These are phyloP conservation scores for Athene cunicularia DNA, from an alignment of 2,113 vertebrate species.

Conservation along the genomic window DNA sequence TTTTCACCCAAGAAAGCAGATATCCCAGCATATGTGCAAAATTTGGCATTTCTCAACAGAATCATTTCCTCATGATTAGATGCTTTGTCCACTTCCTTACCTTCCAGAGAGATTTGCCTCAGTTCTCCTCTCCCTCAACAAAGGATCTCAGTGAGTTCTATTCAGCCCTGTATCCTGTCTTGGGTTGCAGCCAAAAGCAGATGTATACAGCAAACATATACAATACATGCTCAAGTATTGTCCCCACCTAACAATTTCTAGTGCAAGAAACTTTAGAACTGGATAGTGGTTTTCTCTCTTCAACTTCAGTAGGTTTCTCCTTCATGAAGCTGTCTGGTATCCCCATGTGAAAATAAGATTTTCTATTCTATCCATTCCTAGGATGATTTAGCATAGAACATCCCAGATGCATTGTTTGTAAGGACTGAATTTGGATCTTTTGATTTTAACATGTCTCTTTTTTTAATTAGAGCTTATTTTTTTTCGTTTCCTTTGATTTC, in stretches of 20 bases:
- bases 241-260: rapidly evolving
- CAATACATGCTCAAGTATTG: neutral
- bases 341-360: neutral
- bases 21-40: neutral
- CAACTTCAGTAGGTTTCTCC: neutral
- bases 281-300: neutral
- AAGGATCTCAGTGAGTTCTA: neutral
- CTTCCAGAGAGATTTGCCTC: neutral
- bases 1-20: neutral
- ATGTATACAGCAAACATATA: neutral
- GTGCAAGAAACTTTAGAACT: neutral
- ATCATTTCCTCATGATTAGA: neutral
- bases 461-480: neutral
- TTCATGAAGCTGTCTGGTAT: neutral
- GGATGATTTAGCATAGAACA: neutral
- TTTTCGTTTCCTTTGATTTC: neutral
- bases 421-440: neutral
- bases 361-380: neutral
- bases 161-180: neutral
- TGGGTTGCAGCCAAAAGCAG: neutral
- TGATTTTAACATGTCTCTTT: neutral
- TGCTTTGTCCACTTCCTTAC: neutral
- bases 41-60: neutral
- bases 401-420: neutral
- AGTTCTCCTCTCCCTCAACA: neutral